phyloP scores from a whole-genome alignment of 2,888 invertebrate species.

The Drosophila sordidapex region DNA sequence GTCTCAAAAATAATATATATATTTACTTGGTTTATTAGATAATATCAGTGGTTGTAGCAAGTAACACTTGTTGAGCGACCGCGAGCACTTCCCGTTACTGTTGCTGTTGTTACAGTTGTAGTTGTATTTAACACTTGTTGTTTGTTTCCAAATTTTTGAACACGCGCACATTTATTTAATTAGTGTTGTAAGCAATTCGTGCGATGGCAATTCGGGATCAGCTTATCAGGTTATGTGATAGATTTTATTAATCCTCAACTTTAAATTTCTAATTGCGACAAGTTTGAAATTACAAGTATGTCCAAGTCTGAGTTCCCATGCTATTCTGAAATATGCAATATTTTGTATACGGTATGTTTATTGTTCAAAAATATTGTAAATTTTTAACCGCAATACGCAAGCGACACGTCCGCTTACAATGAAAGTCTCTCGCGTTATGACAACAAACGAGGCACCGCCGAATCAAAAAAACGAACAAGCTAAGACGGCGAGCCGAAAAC shows the following conservation, averaged over 20 bases:
- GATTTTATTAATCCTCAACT: background rate
- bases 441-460: slow-evolving; percentile 48
- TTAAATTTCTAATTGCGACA: slow-evolving; percentile 13
- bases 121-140: slow-evolving; percentile 66
- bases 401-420: slow-evolving; percentile 38
- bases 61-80: slow-evolving; percentile 69
- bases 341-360: slow-evolving; percentile 26
- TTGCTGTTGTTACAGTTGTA: slow-evolving; percentile 34
- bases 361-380: slow-evolving; percentile 39
- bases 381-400: slow-evolving; percentile 8
- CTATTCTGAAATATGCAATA: slow-evolving; percentile 31
- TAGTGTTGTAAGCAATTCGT: slow-evolving; percentile 32
- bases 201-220: slow-evolving; percentile 25
- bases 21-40: slow-evolving; percentile 74
- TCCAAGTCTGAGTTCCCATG: slow-evolving; percentile 35
- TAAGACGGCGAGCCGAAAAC: slow-evolving; percentile 19
- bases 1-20: slow-evolving; percentile 24
- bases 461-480: slow-evolving; percentile 41
- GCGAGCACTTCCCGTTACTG: slow-evolving; percentile 66
- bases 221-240: slow-evolving; percentile 5
- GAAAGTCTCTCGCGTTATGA: slow-evolving; percentile 60
- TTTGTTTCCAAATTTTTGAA: slow-evolving; percentile 44
- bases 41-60: slow-evolving; percentile 61
- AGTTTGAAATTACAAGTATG: slow-evolving; percentile 33
- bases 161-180: slow-evolving; percentile 62